A percentile compares a stretch with the other conserved stretches of the same genome.
These are phyloP conservation scores for Sussaba pulchella DNA, from an alignment of 2,888 invertebrate species.

Conservation along the genomic window DNA sequence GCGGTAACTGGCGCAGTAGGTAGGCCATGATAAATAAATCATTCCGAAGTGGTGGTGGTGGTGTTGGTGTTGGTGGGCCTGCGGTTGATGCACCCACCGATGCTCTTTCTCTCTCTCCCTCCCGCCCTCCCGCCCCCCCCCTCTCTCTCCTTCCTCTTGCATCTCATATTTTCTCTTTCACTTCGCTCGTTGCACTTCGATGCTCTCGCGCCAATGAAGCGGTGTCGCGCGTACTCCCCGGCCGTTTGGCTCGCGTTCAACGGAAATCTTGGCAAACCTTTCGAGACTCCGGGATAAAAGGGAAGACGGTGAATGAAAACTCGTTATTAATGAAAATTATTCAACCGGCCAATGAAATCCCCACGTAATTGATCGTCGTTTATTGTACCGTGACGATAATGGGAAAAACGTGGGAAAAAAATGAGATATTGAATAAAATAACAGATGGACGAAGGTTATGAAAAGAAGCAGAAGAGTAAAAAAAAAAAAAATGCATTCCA, in stretches of 20 bases:
- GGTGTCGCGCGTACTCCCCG: conserved; percentile 69
- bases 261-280: conserved; percentile 30
- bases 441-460: conserved; percentile 17
- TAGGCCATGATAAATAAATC: conserved; percentile 79
- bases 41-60: conserved; percentile 69
- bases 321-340: conserved; percentile 24
- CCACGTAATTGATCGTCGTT: not conserved
- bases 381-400: too few species aligned
- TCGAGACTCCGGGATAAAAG: not conserved
- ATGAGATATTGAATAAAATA: conserved; percentile 6
- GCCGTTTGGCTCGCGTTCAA: conserved; percentile 24
- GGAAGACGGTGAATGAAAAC: conserved; percentile 6
- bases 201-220: conserved; percentile 69
- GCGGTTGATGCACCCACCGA: conserved; percentile 63
- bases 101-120: conserved; percentile 45
- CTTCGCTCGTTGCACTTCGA: conserved; percentile 62
- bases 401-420: not conserved
- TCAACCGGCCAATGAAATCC: not conserved
- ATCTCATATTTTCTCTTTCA: conserved; percentile 66
- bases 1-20: conserved; percentile 79
- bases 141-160: conserved; percentile 53
- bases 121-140: conserved; percentile 49
- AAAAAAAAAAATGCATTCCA: not conserved
- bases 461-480: too few species aligned
- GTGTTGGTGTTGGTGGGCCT: conserved; percentile 63